Conservation (phyloP, 2,113 vertebrate genomes). For the Osmerus mordax region DNA sequence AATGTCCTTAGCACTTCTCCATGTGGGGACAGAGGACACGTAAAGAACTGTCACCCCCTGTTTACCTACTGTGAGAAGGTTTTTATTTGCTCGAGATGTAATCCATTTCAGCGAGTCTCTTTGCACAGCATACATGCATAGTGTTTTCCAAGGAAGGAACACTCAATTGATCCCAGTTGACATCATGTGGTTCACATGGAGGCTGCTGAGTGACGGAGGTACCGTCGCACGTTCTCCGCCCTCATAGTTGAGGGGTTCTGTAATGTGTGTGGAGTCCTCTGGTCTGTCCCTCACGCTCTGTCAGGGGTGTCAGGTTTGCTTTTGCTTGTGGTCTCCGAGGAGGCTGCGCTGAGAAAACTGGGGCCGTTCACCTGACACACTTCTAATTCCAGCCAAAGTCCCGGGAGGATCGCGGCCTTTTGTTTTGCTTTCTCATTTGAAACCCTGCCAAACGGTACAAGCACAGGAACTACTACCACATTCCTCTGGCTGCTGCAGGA, state of each 20-base stretch:
- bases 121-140: neutral
- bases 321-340: conserved; percentile 45
- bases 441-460: conserved; percentile 50
- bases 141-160: neutral
- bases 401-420: conserved; percentile 20
- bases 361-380: conserved; percentile 53
- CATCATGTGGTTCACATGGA: conserved; percentile 46
- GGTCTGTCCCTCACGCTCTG: neutral
- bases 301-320: conserved; percentile 55
- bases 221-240: conserved; percentile 33
- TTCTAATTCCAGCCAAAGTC: conserved; percentile 38
- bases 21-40: too few species aligned
- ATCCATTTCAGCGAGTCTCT: too few species aligned
- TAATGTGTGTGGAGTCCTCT: conserved; percentile 5
- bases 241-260: conserved; percentile 15
- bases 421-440: conserved; percentile 49
- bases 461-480: conserved; percentile 29
- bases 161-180: conserved; percentile 22
- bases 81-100: too few species aligned
- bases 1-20: neutral
- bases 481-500: conserved; percentile 6
- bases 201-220: conserved; percentile 15
- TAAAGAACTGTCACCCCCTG: too few species aligned
- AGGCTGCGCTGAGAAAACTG: conserved; percentile 35
- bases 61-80: too few species aligned